Base-by-base conservation (phyloP, 1,140 invertebrate species). In the Patella vulgata region DNA sequence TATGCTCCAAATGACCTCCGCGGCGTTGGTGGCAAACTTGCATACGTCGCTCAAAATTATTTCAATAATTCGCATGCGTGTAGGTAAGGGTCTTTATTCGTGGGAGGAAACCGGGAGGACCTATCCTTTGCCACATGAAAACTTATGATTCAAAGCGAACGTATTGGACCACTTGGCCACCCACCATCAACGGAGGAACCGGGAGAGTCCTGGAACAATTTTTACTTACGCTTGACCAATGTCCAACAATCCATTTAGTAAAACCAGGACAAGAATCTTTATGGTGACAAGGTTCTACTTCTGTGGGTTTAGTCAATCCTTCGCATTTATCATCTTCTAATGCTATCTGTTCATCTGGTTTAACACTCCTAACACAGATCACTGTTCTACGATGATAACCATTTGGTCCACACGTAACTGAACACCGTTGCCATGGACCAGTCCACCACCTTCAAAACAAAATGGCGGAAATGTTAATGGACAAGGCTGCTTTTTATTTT, bases 341-440 rank as follows among this genome's bases (percentile, higher is more conserved):
- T 0, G 91, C 90, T 47, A 91, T 87, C 60, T 89, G 87, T 54
- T 89, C 87, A 28, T 88, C 89, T 59, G 87, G 86, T 21, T 85
- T 85, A 3, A 87, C 80, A 11, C 76, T 83, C 1, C 84, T 75
- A 1, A 92, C 88, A 74, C 92, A 94, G 79, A 93, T 89, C 1
- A 93, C 89, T 17, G 89, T 90, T 30, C 92, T 82, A 8, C 89
- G 86, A 33, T 89, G 86, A 19, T 88, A 82, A 12, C 87, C 86
- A 1, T 87, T 84, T 0, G 84, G 76, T 5, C 89, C 89, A 73
- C 92, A 94, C 1, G 89, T 91, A 0, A 90, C 87, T 1, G 92
- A 90, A 73, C 93, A 94, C 63, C 90, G 88, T 72, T 93, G 90
- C 92, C 93, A 94, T 0, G 90, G 90, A 1, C 92, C 92, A 4